Base-by-base conservation (phyloP, 2,888 invertebrate species). In the Volucella inflata region DNA sequence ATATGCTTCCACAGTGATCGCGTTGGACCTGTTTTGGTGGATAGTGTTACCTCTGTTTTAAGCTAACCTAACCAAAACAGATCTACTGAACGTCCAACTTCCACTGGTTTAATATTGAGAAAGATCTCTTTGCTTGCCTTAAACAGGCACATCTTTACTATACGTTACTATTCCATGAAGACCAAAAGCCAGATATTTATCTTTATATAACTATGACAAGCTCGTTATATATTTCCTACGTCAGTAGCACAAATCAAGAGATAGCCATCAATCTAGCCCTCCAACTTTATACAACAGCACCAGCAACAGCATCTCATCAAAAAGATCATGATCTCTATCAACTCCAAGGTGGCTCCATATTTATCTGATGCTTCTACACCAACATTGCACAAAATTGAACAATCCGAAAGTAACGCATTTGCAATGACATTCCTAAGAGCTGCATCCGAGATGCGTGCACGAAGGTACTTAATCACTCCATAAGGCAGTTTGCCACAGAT, bases 361-460 rank as follows among this genome's bases (percentile, higher is more conserved):
- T 65, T 57, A 40, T 17, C 44, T 44, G 42, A 8, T 17, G 14
- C 17, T 17, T 14, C 40, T 42, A n/a, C 14, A 38, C 8, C 3
- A 42, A 17, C 48, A 65, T 14, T n/a, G 4, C 36, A 36, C 21
- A 30, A 6, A 40, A 59, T 76, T 76, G 71, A 64, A 68, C 78
- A 50, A 79, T 83, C 64, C 65, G 60, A 80, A 57, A 48, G 30
- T 62, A 60, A 76, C 48, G 62, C 55, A 71, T 65, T 76, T 70
- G 59, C 36, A 76, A 65, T 82, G 76, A 50, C 75, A 83, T 82
- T 74, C 78, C 64, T 78, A 48, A 64, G 64, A 6, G 79, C 70
- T 70, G 74, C 68, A 83, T 70, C 78, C 44, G 57, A 75, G 79
- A 84, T 84, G 83, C 83, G 83, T 84, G 83, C 83, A 75, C 79